A percentile compares a stretch with the other conserved stretches of the same genome.
Evolutionary conservation across 2,113 vertebrate genomes (phyloP).

Genomic region (Bubo bubo): DNA sequence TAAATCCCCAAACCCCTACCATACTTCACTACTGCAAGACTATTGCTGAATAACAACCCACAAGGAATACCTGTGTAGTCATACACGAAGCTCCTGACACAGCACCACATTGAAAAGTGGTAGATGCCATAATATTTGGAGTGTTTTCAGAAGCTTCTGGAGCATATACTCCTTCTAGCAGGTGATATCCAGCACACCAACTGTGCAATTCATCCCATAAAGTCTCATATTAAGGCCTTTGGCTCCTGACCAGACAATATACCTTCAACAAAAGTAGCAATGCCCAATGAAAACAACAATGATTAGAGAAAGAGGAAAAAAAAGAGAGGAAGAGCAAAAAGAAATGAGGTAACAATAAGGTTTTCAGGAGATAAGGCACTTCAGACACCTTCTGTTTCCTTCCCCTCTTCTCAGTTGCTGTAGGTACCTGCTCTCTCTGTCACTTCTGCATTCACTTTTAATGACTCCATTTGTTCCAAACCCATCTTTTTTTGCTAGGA

Average conservation of each 20-base stretch:
- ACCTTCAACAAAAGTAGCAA: not conserved
- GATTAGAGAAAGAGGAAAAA: not conserved
- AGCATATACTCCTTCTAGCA: not conserved
- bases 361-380: not conserved
- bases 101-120: not conserved
- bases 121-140: fast-evolving
- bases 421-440: not conserved
- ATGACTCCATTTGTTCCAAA: not conserved
- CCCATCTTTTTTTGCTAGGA: not conserved
- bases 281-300: not conserved
- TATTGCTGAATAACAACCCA: not conserved
- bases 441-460: not conserved
- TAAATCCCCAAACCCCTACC: not conserved
- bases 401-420: not conserved
- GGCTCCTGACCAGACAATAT: not conserved
- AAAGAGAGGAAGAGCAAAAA: not conserved
- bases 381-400: not conserved
- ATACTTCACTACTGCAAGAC: not conserved
- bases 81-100: fast-evolving
- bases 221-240: not conserved
- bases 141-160: not conserved
- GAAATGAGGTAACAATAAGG: not conserved
- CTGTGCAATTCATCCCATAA: not conserved
- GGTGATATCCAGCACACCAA: not conserved
- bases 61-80: fast-evolving